phyloP scores from a whole-genome alignment of 2,113 vertebrate genomes.

The Hippoglossus stenolepis region DNA sequence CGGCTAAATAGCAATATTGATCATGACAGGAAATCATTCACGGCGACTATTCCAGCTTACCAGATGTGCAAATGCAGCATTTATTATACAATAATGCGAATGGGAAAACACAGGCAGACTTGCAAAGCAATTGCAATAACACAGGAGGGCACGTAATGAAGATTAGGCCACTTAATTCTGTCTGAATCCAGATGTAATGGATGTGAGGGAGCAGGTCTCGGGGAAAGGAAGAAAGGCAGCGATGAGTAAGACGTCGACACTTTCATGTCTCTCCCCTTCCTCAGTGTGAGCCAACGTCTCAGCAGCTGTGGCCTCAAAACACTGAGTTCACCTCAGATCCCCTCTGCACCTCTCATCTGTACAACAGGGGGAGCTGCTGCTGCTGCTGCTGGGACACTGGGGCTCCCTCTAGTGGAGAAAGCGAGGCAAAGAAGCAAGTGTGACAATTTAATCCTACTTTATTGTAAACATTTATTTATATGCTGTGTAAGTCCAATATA shows the following conservation, averaged over 20 bases:
- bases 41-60: constrained; percentile 12
- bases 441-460: background rate
- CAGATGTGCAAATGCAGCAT: constrained; percentile 62
- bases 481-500: background rate
- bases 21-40: constrained; percentile 53
- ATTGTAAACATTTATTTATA: background rate
- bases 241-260: constrained; percentile 51
- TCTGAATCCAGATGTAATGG: constrained; percentile 72
- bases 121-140: constrained; percentile 43
- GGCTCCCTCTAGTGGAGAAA: constrained; percentile 66
- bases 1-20: constrained; percentile 22
- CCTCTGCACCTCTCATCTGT: constrained; percentile 16
- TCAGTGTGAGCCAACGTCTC: constrained; percentile 64
- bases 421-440: background rate
- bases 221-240: constrained; percentile 52
- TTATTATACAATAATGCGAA: constrained; percentile 43
- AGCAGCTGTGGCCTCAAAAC: constrained; percentile 70
- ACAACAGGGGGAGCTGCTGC: background rate
- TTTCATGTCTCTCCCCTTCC: constrained; percentile 69
- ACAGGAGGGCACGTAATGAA: constrained; percentile 66
- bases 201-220: constrained; percentile 42
- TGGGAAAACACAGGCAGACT: constrained; percentile 26
- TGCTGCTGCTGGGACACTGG: background rate
- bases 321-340: constrained; percentile 54
- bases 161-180: constrained; percentile 58